A percentile compares a stretch with the other conserved stretches of the same genome.
Evolutionary conservation across 2,797 vertebrate genomes (phyloP).

Genomic region (Mus spretus): DNA sequence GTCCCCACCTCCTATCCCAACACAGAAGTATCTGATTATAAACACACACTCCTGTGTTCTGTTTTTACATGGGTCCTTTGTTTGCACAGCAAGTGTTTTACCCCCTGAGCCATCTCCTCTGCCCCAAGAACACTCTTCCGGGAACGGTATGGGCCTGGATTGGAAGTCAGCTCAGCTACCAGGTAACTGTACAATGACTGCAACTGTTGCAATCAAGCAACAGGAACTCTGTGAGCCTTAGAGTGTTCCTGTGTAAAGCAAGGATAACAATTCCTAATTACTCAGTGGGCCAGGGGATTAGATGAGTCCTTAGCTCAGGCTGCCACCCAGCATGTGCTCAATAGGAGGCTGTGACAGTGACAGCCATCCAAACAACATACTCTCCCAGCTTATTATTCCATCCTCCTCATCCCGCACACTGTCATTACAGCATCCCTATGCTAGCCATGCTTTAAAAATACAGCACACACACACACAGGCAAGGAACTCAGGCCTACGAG

Average conservation of each 20-base stretch:
- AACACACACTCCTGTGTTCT: not conserved
- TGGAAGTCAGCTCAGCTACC: not conserved
- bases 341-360: not conserved
- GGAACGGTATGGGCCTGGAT: not conserved
- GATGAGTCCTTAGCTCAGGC: not conserved
- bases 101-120: not conserved
- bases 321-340: not conserved
- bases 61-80: not conserved
- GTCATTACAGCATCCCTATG: not conserved
- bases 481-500: not conserved
- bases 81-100: not conserved
- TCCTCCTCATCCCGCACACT: not conserved
- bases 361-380: fast-evolving
- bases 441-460: not conserved
- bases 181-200: not conserved
- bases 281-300: not conserved
- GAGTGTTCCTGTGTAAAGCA: not conserved
- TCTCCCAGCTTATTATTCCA: fast-evolving
- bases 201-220: not conserved
- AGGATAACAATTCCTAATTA: not conserved
- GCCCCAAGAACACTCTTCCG: too few species aligned
- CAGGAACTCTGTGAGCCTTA: not conserved
- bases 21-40: not conserved
- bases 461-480: fast-evolving
- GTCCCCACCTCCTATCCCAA: not conserved